Base-by-base conservation (phyloP, 2,113 vertebrate species). In the Hippocampus guttulatus region DNA sequence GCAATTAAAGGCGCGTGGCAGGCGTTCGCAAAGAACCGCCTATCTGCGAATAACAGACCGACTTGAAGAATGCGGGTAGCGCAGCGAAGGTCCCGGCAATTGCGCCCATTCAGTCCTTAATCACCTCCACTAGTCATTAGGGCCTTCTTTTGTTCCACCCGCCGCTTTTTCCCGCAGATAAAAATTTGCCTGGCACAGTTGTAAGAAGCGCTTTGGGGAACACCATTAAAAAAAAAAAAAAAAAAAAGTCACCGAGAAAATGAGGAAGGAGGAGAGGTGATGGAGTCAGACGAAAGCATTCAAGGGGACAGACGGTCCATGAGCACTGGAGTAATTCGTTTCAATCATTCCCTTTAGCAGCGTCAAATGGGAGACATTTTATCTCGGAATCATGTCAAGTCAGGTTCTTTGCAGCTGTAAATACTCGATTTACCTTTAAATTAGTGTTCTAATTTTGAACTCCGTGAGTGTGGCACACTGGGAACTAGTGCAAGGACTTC, bases 51-150 rank as follows among this genome's bases (percentile, higher is more conserved):
- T 74, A 82, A 82, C 88, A 89, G 88, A 70, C 80, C 10, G 69
- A 81, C 81, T 66, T 8, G 54, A 71, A 74, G 69, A 81, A 45
- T 68, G 67, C 2, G 57, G 76, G 71, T 75, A 27, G 71, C 60
- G 57, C 33, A 61, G 64, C 74, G 76, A 84, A 75, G 79, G 80
- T 72, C 81, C 79, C 74, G 33, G 81, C 78, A 75, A 70, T 75
- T 41, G 70, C 25, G 65, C 49, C 84, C 74, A 81, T 91, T 90
- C 87, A 83, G 80, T 71, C 78, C 81, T 78, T 89, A 88, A 91
- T 89, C 87, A 88, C 88, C 87, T 88, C 78, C 85, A 78, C 83
- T 81, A 75, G 84, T 89, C 88, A 87, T 90, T 88, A 88, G 73
- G 69, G 81, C 60, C 65, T 75, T 69, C 84, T 85, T 88, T 91